Base-by-base conservation (phyloP, 2,113 vertebrate genomes). In the Melospiza melodia region DNA sequence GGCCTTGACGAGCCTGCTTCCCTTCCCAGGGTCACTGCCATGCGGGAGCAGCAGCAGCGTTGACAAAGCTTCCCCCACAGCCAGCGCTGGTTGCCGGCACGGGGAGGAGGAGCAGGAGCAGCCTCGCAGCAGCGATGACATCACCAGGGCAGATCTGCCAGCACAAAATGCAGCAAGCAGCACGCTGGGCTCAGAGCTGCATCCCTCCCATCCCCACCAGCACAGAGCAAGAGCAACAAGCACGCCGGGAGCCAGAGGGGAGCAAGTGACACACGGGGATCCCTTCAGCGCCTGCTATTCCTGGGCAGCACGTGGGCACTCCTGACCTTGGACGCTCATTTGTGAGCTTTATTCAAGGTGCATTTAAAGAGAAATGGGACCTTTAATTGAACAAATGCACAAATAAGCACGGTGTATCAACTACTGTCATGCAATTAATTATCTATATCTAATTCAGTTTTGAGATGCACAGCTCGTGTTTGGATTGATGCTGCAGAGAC, bases 121-220 rank as follows among this genome's bases (percentile, higher is more conserved):
- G 63, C 37, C 84, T 80, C 68, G 48, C 51, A 93, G 89, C 87
- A 97, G 68, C n/a, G 87, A 85, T 97, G 97, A 98, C 94, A 92
- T 98, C 97, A 98, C 68, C 79, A 69, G 37, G 5, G 58, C 75
- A 91, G 68, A 80, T 33, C 81, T 78, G 43, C 58, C 12, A 89
- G 92, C 41, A 87, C 43, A 82, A 65, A 89, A 81, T 57, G 58
- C 93, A 68, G 85, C 74, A 90, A 39, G 39, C 39, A 39, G 55
- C 92, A 51, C 30, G 9, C 48, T 5, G 25, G 65, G 51, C 30
- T 67, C 1, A 68, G 57, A 3, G 2, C 87, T 61, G 84, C 69
- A 57, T 77, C 87, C 93, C 83, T 33, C 1, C 5, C 51, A 30
- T 11, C 51, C 52, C 52, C 11, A 54, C 28, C 52, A 54, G 74